Evolutionary conservation across 2,113 vertebrate genomes (phyloP).

Genomic region (Channa maculata): DNA sequence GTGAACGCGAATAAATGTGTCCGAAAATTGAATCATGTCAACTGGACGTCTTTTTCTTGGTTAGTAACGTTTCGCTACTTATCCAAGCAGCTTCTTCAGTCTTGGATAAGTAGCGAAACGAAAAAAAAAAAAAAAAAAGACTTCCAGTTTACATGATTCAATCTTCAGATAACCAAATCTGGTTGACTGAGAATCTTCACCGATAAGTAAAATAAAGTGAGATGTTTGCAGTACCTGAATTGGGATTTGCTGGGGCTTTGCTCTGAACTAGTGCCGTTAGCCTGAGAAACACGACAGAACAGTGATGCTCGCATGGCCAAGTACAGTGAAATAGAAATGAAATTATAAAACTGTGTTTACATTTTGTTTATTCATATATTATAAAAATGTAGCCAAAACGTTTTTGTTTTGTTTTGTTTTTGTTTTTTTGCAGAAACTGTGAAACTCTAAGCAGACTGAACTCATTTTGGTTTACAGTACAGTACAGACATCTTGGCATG

Average conservation of each 20-base stretch:
- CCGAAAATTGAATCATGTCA: no score
- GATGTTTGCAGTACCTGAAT: conserved; percentile 57
- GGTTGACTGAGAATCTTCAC: no score
- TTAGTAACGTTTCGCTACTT: no score
- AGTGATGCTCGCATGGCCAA: conserved; percentile 18
- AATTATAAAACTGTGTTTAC: conserved; percentile 10
- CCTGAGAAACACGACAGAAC: conserved; percentile 53
- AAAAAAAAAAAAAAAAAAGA: no score
- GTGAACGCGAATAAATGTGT: conserved; percentile 24
- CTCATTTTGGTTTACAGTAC: conserved; percentile 1
- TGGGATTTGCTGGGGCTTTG: conserved; percentile 42
- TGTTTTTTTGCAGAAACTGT: not conserved
- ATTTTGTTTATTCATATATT: not conserved
- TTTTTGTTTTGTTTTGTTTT: no score
- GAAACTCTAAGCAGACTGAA: not conserved
- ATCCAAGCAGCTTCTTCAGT: no score
- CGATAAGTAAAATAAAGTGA: conserved; percentile 10
- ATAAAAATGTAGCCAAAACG: conserved; percentile 49
- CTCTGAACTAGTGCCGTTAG: conserved; percentile 44
- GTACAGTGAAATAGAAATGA: conserved; percentile 1
- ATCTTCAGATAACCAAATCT: no score
- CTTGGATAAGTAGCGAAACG: no score
- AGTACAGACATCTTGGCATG: not conserved
- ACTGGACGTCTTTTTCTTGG: no score
- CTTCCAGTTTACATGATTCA: no score